A percentile compares a stretch with the other conserved stretches of the same genome.
These are phyloP conservation scores for Brachirus orientalis DNA, from an alignment of 2,113 vertebrate genomes.

Conservation along the genomic window DNA sequence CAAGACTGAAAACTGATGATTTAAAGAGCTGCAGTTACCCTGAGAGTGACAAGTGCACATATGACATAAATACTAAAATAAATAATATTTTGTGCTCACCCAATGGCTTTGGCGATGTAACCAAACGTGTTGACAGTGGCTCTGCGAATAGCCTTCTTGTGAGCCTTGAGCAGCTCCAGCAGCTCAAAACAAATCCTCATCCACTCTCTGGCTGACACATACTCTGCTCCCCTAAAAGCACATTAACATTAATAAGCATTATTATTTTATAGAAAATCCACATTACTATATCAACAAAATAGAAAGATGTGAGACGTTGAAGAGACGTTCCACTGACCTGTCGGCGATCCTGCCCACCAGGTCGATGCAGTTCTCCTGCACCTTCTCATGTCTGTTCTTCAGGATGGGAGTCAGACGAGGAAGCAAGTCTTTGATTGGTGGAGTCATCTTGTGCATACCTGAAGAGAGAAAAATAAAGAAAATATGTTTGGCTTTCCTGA, in stretches of 20 bases:
- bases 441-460: conserved; percentile 99
- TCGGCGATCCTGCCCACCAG: conserved; percentile 98
- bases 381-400: conserved; percentile 99
- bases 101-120: conserved; percentile 98
- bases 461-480: not conserved
- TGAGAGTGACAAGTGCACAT: not conserved
- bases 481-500: not conserved
- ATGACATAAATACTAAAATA: not conserved
- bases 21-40: no score
- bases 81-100: conserved; percentile 79
- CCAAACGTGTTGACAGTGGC: conserved; percentile 99
- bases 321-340: conserved; percentile 79
- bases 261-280: no score
- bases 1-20: no score
- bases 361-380: conserved; percentile 99
- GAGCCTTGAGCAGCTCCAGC: conserved; percentile 96
- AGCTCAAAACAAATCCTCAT: conserved; percentile 99
- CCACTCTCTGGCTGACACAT: conserved; percentile 98
- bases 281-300: no score
- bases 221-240: conserved; percentile 92
- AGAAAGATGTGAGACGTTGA: no score
- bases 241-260: not conserved
- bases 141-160: conserved; percentile 98
- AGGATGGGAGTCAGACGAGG: conserved; percentile 96
- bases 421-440: conserved; percentile 97